Conservation (phyloP, 2,888 invertebrate genomes). For the Cordylochernes scorpioides region DNA sequence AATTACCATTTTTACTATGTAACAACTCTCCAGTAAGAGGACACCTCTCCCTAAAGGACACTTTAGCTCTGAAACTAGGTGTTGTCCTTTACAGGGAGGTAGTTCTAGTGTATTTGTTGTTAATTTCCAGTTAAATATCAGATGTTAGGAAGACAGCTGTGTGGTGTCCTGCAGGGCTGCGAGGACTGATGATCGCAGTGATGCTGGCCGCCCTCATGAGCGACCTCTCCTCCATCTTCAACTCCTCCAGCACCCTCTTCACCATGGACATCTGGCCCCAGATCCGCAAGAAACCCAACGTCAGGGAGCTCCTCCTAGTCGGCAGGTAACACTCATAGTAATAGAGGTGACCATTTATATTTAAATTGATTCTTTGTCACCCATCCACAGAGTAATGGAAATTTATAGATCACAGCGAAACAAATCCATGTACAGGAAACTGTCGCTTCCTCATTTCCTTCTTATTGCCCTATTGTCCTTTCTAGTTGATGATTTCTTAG, state of each 20-base stretch:
- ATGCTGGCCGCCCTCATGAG: conserved; percentile 30
- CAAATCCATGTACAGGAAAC: too few relatives aligned
- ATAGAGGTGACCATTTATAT: background rate
- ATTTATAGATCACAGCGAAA: background rate
- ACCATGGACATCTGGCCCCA: conserved; percentile 29
- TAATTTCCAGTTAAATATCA: too few relatives aligned
- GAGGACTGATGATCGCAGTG: conserved; percentile 25
- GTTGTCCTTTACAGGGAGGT: too few relatives aligned
- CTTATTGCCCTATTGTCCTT: too few relatives aligned
- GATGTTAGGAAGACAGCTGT: too few relatives aligned
- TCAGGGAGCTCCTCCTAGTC: conserved; percentile 23
- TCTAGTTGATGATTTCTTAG: too few relatives aligned
- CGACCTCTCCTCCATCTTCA: conserved; percentile 29
- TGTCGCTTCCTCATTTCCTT: too few relatives aligned
- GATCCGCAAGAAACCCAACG: conserved; percentile 21
- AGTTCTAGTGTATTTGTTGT: too few relatives aligned
- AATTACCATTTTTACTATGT: too few relatives aligned
- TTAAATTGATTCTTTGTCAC: background rate
- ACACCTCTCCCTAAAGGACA: too few relatives aligned
- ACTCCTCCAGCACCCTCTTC: conserved; percentile 28
- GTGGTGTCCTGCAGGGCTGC: conserved; percentile 16
- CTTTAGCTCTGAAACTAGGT: too few relatives aligned
- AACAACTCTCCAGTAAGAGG: too few relatives aligned
- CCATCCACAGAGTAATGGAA: background rate
- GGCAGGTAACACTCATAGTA: conserved; percentile 25